Evolutionary conservation across 30 jellyfish, hydroid and myxozoan genomes (phyloP), one percentile per base, ranked within the genome.

Genomic region (Aurelia sp.): DNA sequence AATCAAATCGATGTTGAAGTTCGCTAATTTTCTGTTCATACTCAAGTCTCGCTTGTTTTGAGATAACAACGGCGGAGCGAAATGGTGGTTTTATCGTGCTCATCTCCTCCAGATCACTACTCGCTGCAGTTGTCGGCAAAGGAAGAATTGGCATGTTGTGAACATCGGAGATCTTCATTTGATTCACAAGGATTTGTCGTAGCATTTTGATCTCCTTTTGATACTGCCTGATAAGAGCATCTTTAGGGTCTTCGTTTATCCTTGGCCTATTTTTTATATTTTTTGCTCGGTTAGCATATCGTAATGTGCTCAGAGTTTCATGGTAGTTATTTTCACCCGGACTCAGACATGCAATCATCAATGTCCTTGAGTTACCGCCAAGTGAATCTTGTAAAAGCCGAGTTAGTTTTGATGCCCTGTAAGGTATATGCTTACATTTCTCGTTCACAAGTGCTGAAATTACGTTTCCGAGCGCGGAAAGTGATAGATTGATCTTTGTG

Each of bases 211-310:
- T 89, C 73, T 94, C 99, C 66, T 89, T 85, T 55, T 94, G 99
- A 64, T 94, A 94, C 73, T 94, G 99, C 6, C 91, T 68, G 41
- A 94, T 88, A 61, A 94, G 64, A 52, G 97, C 96, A 60, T 94
- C 99, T 77, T 94, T 88, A 12, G 99, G 99, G 62, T 94, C 99
- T 58, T 94, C 99, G 81, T 94, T 94, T 10, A 88, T 82, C 33
- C 97, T 77, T 17, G 99, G 99, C 81, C 92, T 30, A 61, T 94
- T 94, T 73, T 84, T 94, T 31, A 94, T 94, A 86, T 94, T 94
- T 82, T 94, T 94, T 62, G 99, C 99, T 61, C 99, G 78, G 77
- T 94, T 94, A 8, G 99, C 99, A 80, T 94, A 94, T 33, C 99
- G 86, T 67, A 94, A 65, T 37, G 99, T 94, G 70, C 99, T 94